phyloP scores from a whole-genome alignment of 2,888 invertebrate species.

The Nineta flava region DNA sequence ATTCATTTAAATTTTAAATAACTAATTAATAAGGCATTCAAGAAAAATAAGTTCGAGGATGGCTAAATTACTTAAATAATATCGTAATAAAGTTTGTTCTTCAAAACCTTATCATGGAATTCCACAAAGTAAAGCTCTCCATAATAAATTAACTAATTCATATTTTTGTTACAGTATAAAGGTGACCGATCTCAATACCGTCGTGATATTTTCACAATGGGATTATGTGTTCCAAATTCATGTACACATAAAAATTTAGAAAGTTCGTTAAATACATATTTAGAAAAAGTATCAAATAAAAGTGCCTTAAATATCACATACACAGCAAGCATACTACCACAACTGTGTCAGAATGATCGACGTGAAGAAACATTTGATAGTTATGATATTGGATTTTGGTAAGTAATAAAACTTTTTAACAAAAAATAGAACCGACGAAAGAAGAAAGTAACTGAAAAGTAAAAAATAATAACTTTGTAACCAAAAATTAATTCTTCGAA shows the following conservation, averaged over 20 bases:
- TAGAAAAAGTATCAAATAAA: conserved; percentile 18
- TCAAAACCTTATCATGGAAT: too few species aligned
- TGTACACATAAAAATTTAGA: conserved; percentile 21
- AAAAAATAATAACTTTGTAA: too few species aligned
- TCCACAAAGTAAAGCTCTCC: too few species aligned
- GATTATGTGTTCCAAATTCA: conserved; percentile 25
- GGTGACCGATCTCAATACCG: conserved; percentile 21
- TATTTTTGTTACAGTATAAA: conserved; percentile 7
- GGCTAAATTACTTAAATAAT: too few species aligned
- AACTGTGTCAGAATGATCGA: conserved; percentile 20
- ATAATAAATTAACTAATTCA: background rate
- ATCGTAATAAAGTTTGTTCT: too few species aligned
- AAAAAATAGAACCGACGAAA: too few species aligned
- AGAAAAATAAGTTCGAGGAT: too few species aligned
- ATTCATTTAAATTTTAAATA: too few species aligned
- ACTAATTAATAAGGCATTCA: too few species aligned
- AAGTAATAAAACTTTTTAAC: conserved; percentile 12
- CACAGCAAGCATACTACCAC: conserved; percentile 22
- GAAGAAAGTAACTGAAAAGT: too few species aligned
- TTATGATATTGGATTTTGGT: conserved; percentile 26
- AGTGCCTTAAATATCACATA: conserved; percentile 12
- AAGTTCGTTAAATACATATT: conserved; percentile 19
- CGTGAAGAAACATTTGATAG: conserved; percentile 18
- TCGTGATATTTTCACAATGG: conserved; percentile 21
- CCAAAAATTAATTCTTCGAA: too few species aligned